Percentiles rank a stretch among this genome's conserved stretches.
phyloP scores from a whole-genome alignment of 2,888 invertebrate species.

The Dryobotodes eremita region DNA sequence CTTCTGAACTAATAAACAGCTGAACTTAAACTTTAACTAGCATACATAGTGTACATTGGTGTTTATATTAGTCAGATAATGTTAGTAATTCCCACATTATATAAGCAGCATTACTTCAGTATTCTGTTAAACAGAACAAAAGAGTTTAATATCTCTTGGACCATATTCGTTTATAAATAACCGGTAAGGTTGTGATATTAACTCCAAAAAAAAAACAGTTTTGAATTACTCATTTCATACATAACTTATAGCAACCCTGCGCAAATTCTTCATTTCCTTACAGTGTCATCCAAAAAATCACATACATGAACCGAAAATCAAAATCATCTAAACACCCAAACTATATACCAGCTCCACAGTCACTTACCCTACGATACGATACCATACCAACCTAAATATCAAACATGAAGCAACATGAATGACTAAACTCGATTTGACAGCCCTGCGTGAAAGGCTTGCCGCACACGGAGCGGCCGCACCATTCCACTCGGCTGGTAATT shows the following conservation, averaged over 20 bases:
- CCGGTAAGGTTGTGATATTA: too few species aligned
- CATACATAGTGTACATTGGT: background rate
- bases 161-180: background rate
- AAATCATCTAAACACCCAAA: background rate
- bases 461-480: slow-evolving; percentile 64
- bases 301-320: too few species aligned
- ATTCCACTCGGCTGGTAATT: slow-evolving; percentile 70
- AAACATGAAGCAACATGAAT: slow-evolving; percentile 46
- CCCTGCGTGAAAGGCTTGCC: slow-evolving; percentile 65
- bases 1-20: slow-evolving; percentile 23
- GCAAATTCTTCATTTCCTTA: too few species aligned
- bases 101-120: background rate
- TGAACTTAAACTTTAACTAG: slow-evolving; percentile 10
- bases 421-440: slow-evolving; percentile 55
- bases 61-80: background rate
- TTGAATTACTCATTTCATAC: background rate
- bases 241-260: background rate
- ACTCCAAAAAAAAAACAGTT: too few species aligned
- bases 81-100: background rate
- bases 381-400: background rate
- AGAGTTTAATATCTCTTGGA: background rate
- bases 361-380: background rate
- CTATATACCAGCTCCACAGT: background rate
- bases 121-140: background rate
- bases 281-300: too few species aligned